A percentile compares a stretch with the other conserved stretches of the same genome.
phyloP scores from a whole-genome alignment of 2,797 vertebrate genomes.

The Glossophaga mutica region DNA sequence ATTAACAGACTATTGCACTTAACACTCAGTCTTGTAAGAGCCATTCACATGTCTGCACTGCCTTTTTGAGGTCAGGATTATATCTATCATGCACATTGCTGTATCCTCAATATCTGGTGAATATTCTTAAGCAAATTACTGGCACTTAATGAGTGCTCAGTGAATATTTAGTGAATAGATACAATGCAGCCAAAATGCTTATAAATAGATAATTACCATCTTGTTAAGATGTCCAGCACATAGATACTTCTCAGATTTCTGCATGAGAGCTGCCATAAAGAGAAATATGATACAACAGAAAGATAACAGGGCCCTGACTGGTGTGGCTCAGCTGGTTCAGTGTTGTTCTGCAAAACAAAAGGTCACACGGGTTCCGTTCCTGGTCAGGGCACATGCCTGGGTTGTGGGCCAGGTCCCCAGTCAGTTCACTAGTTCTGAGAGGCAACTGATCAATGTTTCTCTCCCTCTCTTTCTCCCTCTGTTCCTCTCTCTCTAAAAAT shows the following conservation, averaged over 20 bases:
- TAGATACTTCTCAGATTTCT: not conserved
- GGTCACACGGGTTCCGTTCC: not conserved
- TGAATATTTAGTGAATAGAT: not conserved
- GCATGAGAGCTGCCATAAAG: not conserved
- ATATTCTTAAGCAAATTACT: not conserved
- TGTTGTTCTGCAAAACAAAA: not conserved
- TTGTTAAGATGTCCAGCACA: not conserved
- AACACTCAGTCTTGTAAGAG: not conserved
- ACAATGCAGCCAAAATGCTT: not conserved
- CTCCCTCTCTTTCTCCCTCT: not conserved
- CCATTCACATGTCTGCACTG: not conserved
- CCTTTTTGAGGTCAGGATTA: not conserved
- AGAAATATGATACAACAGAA: not conserved
- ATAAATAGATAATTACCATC: not conserved
- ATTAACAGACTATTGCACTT: not conserved
- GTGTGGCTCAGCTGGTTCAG: not conserved
- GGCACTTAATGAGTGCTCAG: not conserved
- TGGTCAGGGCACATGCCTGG: not conserved
- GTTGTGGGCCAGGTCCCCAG: not conserved
- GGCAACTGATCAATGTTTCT: not conserved
- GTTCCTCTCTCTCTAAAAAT: not conserved
- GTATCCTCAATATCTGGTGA: not conserved
- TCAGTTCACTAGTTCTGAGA: not conserved
- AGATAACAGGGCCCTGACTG: not conserved
- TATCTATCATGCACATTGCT: not conserved